phyloP scores from a whole-genome alignment of 2,888 invertebrate genomes.

The Cordilura impudica region DNA sequence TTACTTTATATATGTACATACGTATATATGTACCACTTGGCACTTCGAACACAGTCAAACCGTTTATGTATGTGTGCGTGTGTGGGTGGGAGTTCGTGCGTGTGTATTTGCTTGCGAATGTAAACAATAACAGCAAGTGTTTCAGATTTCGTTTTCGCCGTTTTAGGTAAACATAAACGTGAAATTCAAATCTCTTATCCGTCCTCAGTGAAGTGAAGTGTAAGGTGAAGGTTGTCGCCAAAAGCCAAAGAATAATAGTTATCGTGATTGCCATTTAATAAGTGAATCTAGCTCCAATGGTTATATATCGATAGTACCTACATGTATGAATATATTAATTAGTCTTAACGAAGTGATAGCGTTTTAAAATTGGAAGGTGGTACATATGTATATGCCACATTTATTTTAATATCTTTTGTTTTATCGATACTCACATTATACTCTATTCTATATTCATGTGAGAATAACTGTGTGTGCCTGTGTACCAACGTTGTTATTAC shows the following conservation, averaged over 20 bases:
- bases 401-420: too few species aligned
- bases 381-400: too few species aligned
- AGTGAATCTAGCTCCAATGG: too few species aligned
- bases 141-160: background rate
- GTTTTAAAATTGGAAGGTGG: too few species aligned
- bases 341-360: too few species aligned
- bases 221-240: background rate
- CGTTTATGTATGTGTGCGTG: background rate
- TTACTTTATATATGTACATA: too few species aligned
- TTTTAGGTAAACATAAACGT: background rate
- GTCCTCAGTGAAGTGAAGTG: background rate
- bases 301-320: too few species aligned
- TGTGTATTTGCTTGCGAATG: background rate
- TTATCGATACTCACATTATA: too few species aligned
- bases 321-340: too few species aligned
- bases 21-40: conserved; percentile 6
- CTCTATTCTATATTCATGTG: too few species aligned
- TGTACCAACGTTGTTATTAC: background rate
- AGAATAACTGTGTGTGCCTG: background rate
- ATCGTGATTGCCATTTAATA: background rate
- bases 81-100: background rate
- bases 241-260: too few species aligned
- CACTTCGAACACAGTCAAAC: background rate
- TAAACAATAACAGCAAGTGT: background rate
- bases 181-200: background rate